These are phyloP conservation scores for Hipposideros armiger DNA, from an alignment of 2,113 vertebrate genomes.

Conservation along the genomic window DNA sequence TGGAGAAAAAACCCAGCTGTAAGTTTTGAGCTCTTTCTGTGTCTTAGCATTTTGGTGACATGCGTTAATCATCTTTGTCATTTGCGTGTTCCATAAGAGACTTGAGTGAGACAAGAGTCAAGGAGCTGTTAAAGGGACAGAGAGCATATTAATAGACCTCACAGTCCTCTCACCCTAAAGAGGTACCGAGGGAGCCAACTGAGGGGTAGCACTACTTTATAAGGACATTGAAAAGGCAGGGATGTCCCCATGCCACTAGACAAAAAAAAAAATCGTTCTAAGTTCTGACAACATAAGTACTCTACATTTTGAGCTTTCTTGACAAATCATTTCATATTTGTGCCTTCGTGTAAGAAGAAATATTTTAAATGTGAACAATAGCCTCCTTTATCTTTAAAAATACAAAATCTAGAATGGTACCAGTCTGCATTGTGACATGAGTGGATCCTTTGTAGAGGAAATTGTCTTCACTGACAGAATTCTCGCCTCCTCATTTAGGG, in stretches of 20 bases:
- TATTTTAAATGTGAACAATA: not conserved
- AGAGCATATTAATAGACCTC: accelerated
- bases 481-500: constrained; percentile 76
- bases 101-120: not conserved
- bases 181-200: not conserved
- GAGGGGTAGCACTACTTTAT: accelerated
- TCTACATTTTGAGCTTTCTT: not conserved
- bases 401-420: not conserved
- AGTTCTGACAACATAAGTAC: not conserved
- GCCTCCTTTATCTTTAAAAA: not conserved
- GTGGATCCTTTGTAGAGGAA: not conserved
- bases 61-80: not conserved
- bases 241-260: not conserved
- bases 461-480: constrained; percentile 28
- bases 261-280: not conserved
- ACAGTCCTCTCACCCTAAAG: not conserved
- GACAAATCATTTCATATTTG: not conserved
- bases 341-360: not conserved
- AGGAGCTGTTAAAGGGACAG: not conserved
- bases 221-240: not conserved
- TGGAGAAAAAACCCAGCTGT: constrained; percentile 98
- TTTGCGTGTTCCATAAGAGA: not conserved
- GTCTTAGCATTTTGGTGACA: not conserved
- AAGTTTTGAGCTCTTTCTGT: constrained; percentile 75
- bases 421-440: not conserved